Evolutionary conservation across 2,888 invertebrate genomes (phyloP).

Genomic region (Yponomeuta malinellus): DNA sequence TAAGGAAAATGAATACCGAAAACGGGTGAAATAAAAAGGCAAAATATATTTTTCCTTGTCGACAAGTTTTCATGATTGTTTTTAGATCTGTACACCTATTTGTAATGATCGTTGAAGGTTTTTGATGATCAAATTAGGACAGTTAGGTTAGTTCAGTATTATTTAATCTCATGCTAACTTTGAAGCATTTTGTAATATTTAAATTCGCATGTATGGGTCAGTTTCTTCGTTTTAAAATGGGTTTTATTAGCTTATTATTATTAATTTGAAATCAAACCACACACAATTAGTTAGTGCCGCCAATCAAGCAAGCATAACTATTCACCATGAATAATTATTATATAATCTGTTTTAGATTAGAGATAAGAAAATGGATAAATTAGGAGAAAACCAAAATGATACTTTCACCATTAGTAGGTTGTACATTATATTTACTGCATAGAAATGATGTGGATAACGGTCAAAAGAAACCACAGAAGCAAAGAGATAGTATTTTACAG

Average conservation of each 20-base stretch:
- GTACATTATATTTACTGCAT: not conserved
- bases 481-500: not conserved
- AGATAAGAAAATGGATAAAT: not conserved
- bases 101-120: constrained; percentile 4
- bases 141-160: not conserved
- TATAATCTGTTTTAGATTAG: not conserved
- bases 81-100: constrained; percentile 6
- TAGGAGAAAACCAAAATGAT: not conserved
- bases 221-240: not conserved
- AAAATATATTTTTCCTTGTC: not conserved
- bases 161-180: not conserved
- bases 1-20: not conserved
- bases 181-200: not conserved
- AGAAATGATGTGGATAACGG: not conserved
- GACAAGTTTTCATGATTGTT: not conserved
- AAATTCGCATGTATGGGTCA: constrained; percentile 12
- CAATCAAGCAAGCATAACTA: not conserved
- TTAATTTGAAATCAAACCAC: not conserved
- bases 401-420: not conserved
- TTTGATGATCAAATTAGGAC: not conserved
- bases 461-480: not conserved
- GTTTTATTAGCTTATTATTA: not conserved
- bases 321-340: not conserved
- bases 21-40: not conserved
- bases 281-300: not conserved